These are phyloP conservation scores for Papilio polytes DNA, from an alignment of 1,140 invertebrate genomes.

Conservation along the genomic window DNA sequence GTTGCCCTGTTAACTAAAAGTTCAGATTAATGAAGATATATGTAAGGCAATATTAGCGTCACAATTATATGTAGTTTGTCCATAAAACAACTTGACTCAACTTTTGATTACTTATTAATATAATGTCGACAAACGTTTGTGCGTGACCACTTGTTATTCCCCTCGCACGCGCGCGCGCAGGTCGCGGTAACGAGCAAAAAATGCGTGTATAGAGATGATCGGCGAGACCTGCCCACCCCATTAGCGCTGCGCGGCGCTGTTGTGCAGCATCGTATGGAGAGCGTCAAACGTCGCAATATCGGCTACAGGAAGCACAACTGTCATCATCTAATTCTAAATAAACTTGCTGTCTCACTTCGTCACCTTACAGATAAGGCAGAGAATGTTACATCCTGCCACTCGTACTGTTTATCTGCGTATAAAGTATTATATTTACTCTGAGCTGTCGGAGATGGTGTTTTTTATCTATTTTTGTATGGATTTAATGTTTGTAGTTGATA, in stretches of 20 bases:
- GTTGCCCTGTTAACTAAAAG: no score
- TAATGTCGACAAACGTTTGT: slow-evolving; percentile 1
- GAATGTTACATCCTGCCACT: neutral
- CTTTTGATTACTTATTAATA: neutral
- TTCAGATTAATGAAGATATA: neutral
- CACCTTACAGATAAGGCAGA: neutral
- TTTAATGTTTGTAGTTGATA: no score
- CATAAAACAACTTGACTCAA: neutral
- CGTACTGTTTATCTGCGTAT: neutral
- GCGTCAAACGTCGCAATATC: neutral
- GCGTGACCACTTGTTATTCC: slow-evolving; percentile 24
- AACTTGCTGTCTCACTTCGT: neutral
- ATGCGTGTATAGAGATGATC: slow-evolving; percentile 33
- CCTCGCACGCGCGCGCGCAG: slow-evolving; percentile 14
- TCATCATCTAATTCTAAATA: neutral
- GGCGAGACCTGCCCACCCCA: slow-evolving; percentile 21
- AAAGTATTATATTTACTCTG: neutral
- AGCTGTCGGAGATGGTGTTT: no score
- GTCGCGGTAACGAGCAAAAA: slow-evolving; percentile 43
- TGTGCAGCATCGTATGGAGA: neutral
- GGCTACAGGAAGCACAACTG: neutral
- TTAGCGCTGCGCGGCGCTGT: neutral
- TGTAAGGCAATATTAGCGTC: neutral
- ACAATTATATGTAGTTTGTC: neutral
- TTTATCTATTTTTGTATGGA: neutral